Evolutionary conservation across 1,140 invertebrate species (phyloP).

Genomic region (Drosophila punjabiensis): DNA sequence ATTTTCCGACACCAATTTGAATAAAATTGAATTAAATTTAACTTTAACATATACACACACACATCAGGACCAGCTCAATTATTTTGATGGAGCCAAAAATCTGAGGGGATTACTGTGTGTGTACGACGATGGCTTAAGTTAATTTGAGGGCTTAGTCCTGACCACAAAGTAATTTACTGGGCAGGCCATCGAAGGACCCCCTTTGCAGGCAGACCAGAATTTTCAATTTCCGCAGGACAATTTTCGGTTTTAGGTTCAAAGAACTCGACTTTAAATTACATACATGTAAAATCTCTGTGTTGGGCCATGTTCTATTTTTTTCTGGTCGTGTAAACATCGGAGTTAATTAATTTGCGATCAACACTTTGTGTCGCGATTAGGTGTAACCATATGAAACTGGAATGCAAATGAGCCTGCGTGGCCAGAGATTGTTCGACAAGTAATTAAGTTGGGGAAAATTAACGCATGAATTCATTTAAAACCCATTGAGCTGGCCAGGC

Average conservation of each 20-base stretch:
- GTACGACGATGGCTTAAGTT: slow-evolving; percentile 30
- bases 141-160: slow-evolving; percentile 38
- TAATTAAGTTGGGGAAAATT: slow-evolving; percentile 57
- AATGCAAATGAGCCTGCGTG: slow-evolving; percentile 29
- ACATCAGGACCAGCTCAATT: slow-evolving; percentile 49
- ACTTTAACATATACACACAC: slow-evolving; percentile 18
- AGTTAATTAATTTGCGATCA: slow-evolving; percentile 53
- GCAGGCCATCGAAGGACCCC: slow-evolving; percentile 6
- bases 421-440: slow-evolving; percentile 24
- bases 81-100: slow-evolving; percentile 62
- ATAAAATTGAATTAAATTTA: slow-evolving; percentile 79
- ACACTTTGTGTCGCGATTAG: slow-evolving; percentile 24
- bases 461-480: slow-evolving; percentile 43
- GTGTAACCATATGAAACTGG: slow-evolving; percentile 25
- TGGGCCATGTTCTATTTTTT: slow-evolving; percentile 4
- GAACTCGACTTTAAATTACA: background rate
- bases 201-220: background rate
- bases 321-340: slow-evolving; percentile 31
- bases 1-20: slow-evolving; percentile 76
- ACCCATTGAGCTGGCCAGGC: background rate
- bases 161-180: slow-evolving; percentile 53
- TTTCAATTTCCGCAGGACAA: slow-evolving; percentile 49
- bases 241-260: slow-evolving; percentile 11
- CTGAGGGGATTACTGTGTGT: slow-evolving; percentile 33
- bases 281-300: background rate